Evolutionary conservation across 2,113 vertebrate genomes (phyloP), one percentile per base, ranked within the genome.

Genomic region (Corynorhinus townsendii): DNA sequence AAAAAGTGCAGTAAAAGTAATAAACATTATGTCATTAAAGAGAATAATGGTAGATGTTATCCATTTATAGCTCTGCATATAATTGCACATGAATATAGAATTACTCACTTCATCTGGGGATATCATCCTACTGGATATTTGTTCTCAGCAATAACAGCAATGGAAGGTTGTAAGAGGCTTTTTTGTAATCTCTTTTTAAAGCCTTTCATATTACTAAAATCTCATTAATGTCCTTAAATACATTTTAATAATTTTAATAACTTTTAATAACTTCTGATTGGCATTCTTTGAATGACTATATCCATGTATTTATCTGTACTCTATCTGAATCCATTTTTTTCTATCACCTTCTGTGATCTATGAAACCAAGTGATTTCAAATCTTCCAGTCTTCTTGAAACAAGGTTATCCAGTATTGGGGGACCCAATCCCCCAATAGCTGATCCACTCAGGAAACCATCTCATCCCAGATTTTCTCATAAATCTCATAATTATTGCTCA

Each of bases 121-220:
- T 71, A 24, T 33, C 52, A 56, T 88, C n/a, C 1, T 71, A 40
- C 11, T 24, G n/a, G 76, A 80, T 56, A 73, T 33, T 81, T 52
- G 28, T 59, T 93, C 47, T 92, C 43, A 80, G 11, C 33, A 52
- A 9, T 33, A 35, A 5, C n/a, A 66, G 38, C 24, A 33, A 5
- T 66, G 19, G 17, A 28, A 90, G 1, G 20, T 38, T 91, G 5
- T 49, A 22, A 15, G 28, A 14, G 19, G 7, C 10, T 45, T 71
- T 64, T 77, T 79, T 91, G 43, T 90, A 26, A 49, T 81, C n/a
- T 96, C 6, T 84, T 11, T 90, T 91, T 56, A 84, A 84, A 95
- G 40, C 5, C 5, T 83, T 73, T 16, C 56, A 10, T 56, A 40
- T 79, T 93, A 75, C 5, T 91, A 43, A 73, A 96, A 84, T 3